A percentile compares a stretch with the other conserved stretches of the same genome.
Evolutionary conservation across 2,888 invertebrate species (phyloP).

Genomic region (Caenorhabditis angaria): DNA sequence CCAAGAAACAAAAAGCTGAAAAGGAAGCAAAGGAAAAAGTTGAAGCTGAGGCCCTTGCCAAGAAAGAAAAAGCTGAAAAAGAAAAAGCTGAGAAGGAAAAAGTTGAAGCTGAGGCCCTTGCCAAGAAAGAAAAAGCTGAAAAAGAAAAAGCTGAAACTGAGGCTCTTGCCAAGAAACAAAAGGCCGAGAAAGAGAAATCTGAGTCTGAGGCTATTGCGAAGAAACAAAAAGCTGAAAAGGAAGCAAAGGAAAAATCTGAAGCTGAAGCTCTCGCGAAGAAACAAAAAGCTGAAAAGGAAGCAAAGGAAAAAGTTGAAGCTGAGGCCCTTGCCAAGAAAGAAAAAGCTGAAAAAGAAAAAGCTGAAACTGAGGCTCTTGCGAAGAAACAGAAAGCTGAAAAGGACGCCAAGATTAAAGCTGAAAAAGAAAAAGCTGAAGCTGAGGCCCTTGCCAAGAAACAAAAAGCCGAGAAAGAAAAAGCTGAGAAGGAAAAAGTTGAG

Average conservation of each 20-base stretch:
- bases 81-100: slow-evolving; percentile 3
- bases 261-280: too few relatives aligned
- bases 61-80: slow-evolving; percentile 10
- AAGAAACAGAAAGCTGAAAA: slow-evolving; percentile 3
- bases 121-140: slow-evolving; percentile 14
- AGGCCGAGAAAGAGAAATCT: slow-evolving; percentile 18
- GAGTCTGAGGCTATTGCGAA: background rate
- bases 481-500: slow-evolving; percentile 20
- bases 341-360: slow-evolving; percentile 7
- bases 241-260: slow-evolving; percentile 12
- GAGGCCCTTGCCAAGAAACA: slow-evolving; percentile 17
- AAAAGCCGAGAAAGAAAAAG: slow-evolving; percentile 12
- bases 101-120: slow-evolving; percentile 7
- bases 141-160: slow-evolving; percentile 1
- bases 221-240: slow-evolving; percentile 17
- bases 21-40: slow-evolving; percentile 4
- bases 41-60: too few relatives aligned
- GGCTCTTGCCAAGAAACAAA: too few relatives aligned
- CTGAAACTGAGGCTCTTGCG: slow-evolving; percentile 9
- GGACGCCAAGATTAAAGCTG: slow-evolving; percentile 9
- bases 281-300: slow-evolving; percentile 2
- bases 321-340: slow-evolving; percentile 11
- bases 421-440: slow-evolving; percentile 13
- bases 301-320: slow-evolving; percentile 9
- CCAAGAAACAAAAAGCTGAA: slow-evolving; percentile 20